A percentile compares a stretch with the other conserved stretches of the same genome.
These are phyloP conservation scores for Cuculus canorus DNA, from an alignment of 2,797 vertebrate genomes.

Conservation along the genomic window DNA sequence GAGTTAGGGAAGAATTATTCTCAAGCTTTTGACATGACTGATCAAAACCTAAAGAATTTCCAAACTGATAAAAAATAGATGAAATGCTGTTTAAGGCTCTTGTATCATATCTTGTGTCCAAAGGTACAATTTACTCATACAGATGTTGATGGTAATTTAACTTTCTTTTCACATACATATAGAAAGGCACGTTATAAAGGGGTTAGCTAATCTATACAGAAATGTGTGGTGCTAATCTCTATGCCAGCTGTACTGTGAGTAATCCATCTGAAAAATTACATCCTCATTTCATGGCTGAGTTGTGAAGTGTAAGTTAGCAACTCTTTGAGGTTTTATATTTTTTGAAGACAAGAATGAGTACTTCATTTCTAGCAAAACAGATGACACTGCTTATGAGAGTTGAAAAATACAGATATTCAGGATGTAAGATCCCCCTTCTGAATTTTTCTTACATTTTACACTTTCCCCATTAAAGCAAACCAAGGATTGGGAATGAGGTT, in stretches of 20 bases:
- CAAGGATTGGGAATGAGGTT: not conserved
- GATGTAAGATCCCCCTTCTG: not conserved
- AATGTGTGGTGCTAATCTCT: not conserved
- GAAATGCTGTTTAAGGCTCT: not conserved
- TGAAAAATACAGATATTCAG: not conserved
- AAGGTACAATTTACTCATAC: not conserved
- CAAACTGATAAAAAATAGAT: not conserved
- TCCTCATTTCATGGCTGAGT: not conserved
- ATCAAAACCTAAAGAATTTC: not conserved
- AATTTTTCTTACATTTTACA: not conserved
- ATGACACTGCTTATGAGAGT: not conserved
- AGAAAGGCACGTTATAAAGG: not conserved
- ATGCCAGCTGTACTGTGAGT: not conserved
- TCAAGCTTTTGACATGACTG: not conserved
- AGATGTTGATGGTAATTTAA: not conserved
- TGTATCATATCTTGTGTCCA: not conserved
- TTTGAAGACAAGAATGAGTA: not conserved
- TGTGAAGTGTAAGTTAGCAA: not conserved
- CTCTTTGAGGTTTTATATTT: not conserved
- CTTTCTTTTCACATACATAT: not conserved
- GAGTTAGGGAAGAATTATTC: not conserved
- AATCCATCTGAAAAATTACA: not conserved
- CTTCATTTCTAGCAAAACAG: not conserved
- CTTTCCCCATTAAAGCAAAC: not conserved
- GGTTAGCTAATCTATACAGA: not conserved